Base-by-base conservation (phyloP, 2,797 vertebrate species). In the Scarus forsteni region DNA sequence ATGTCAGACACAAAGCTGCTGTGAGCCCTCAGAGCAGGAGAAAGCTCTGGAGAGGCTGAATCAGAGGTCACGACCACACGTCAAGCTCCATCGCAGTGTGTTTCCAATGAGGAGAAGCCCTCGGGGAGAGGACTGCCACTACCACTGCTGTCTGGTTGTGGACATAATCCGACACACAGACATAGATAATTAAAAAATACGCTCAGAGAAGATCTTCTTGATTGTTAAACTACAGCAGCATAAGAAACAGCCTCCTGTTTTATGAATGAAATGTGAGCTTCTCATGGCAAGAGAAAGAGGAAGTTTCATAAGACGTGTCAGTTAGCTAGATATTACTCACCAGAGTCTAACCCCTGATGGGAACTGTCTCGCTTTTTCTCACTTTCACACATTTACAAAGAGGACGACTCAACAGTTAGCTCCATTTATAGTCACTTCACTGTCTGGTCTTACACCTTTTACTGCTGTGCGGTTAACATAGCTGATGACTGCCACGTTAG, bases 41-140 rank as follows among this genome's bases (percentile, higher is more conserved):
- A 70, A 54, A 52, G 38, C 67, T 59, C 49, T 7, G 10, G 36
- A 71, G 74, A 52, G 66, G 55, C 60, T 77, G 58, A 69, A 75
- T 75, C 54, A 69, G 50, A 81, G 72, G 62, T 63, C 69, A 56
- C 13, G 14, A 74, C 78, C 73, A 58, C 57, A 75, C 49, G 56
- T 86, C 76, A 77, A 65, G 52, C 62, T 81, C 51, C 5, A 72
- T 75, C 3, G 15, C 54, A 15, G 66, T 16, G 0, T 64, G 59
- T 13, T 62, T 67, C 67, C 42, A 67, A 68, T 60, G 59, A 77
- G 43, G 45, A 73, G 39, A 56, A 67, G 66, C 73, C 81, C 64
- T 67, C 16, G 53, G 76, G 69, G 77, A 78, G 11, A 55, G 16
- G 38, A 35, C 52, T 60, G 57, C 63, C 56, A 74, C 74, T 74